These are phyloP conservation scores for Diphyllodes magnificus DNA, from an alignment of 2,113 vertebrate species.

Conservation along the genomic window DNA sequence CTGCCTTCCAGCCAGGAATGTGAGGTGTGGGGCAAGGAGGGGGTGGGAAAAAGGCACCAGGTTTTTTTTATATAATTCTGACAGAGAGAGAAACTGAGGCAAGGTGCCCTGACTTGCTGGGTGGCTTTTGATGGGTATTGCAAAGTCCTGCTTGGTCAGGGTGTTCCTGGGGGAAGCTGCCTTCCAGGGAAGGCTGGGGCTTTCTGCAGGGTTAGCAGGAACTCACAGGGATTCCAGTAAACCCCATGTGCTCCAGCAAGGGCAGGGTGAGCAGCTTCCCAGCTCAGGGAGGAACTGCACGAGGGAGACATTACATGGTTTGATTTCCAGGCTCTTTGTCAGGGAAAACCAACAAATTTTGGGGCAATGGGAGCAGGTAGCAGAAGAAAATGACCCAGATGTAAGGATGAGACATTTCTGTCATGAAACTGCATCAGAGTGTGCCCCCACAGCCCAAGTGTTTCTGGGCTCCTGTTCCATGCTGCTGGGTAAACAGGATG, in stretches of 20 bases:
- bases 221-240: neutral
- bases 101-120: neutral
- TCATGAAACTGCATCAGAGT: neutral
- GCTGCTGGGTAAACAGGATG: slow-evolving; percentile 42
- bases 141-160: neutral
- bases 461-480: neutral
- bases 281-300: accelerated
- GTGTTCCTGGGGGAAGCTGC: neutral
- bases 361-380: neutral
- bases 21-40: neutral
- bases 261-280: neutral
- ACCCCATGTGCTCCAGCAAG: neutral
- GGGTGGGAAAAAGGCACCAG: neutral
- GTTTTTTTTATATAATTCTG: neutral
- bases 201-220: neutral
- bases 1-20: neutral
- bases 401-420: neutral
- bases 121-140: neutral
- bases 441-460: neutral
- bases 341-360: neutral
- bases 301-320: accelerated
- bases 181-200: neutral
- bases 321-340: neutral
- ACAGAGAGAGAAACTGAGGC: neutral
- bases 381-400: neutral